Evolutionary conservation across 2,113 vertebrate genomes (phyloP).

Genomic region (Hippocampus zosterae): DNA sequence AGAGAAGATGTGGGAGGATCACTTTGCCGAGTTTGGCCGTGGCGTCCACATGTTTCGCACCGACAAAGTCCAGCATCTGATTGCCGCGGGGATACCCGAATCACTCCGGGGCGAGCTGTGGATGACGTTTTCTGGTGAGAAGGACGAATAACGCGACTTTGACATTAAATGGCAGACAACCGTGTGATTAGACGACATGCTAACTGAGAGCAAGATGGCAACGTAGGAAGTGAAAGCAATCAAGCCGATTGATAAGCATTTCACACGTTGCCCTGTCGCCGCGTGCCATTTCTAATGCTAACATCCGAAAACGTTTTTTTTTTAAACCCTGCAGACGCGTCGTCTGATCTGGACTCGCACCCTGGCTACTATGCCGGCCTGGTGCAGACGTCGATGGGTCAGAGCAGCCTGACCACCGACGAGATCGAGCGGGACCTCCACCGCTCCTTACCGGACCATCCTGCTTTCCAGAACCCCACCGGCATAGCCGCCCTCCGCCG

Average conservation of each 20-base stretch:
- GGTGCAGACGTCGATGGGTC: constrained; percentile 86
- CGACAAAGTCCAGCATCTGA: constrained; percentile 85
- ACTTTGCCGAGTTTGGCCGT: constrained; percentile 85
- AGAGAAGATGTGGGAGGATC: constrained; percentile 85
- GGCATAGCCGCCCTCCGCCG: constrained; percentile 87
- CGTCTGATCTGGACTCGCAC: constrained; percentile 76
- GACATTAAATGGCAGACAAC: too few relatives aligned
- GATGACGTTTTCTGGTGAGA: constrained; percentile 88
- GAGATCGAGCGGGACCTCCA: constrained; percentile 96
- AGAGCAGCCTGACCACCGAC: constrained; percentile 81
- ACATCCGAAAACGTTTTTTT: not conserved
- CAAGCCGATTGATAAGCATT: not conserved
- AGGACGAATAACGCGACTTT: not conserved
- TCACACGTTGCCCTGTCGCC: not conserved
- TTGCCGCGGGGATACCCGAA: constrained; percentile 90
- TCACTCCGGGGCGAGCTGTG: constrained; percentile 89
- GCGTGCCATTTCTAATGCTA: not conserved
- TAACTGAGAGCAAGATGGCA: not conserved
- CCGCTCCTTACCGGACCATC: constrained; percentile 92
- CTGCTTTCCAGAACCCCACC: constrained; percentile 88
- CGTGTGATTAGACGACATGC: not conserved
- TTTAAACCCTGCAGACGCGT: constrained; percentile 67
- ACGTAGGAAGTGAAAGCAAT: not conserved
- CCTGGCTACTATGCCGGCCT: constrained; percentile 80
- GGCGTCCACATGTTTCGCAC: constrained; percentile 95